A percentile compares a stretch with the other conserved stretches of the same genome.
phyloP scores from a whole-genome alignment of 2,888 invertebrate species.

The Dione vanillae region DNA sequence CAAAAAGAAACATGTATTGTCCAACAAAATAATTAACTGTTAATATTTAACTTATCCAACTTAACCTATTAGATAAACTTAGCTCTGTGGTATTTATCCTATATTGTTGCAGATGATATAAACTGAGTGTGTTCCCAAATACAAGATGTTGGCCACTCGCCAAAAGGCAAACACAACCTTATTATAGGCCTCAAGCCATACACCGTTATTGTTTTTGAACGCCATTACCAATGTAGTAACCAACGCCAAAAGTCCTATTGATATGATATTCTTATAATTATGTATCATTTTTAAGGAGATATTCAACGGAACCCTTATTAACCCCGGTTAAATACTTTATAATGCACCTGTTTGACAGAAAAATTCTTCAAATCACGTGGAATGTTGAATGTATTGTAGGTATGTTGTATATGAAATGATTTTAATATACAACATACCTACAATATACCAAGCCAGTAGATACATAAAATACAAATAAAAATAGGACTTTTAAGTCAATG shows the following conservation, averaged over 20 bases:
- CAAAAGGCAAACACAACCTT: slow-evolving; percentile 62
- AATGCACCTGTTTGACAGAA: too few relatives aligned
- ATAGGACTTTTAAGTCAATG: too few relatives aligned
- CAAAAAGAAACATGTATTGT: not conserved
- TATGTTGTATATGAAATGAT: too few relatives aligned
- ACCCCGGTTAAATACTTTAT: too few relatives aligned
- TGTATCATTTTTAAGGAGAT: too few relatives aligned
- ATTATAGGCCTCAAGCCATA: slow-evolving; percentile 54
- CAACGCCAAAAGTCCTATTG: slow-evolving; percentile 10
- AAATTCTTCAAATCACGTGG: too few relatives aligned
- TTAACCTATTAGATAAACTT: slow-evolving; percentile 61
- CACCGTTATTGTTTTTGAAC: slow-evolving; percentile 26
- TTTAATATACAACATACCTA: too few relatives aligned
- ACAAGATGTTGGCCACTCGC: slow-evolving; percentile 76
- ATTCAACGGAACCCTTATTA: too few relatives aligned
- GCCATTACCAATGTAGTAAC: slow-evolving; percentile 4
- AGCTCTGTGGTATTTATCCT: slow-evolving; percentile 62
- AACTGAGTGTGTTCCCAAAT: slow-evolving; percentile 68
- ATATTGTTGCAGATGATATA: slow-evolving; percentile 68
- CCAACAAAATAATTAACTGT: slow-evolving; percentile 20
- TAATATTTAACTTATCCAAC: slow-evolving; percentile 35
- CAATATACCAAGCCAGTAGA: too few relatives aligned
- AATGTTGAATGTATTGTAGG: too few relatives aligned
- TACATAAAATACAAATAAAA: too few relatives aligned
- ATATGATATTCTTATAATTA: not conserved